A percentile compares a stretch with the other conserved stretches of the same genome.
Conservation (phyloP, 2,888 invertebrate genomes). For the Drosophila paranaensis region DNA sequence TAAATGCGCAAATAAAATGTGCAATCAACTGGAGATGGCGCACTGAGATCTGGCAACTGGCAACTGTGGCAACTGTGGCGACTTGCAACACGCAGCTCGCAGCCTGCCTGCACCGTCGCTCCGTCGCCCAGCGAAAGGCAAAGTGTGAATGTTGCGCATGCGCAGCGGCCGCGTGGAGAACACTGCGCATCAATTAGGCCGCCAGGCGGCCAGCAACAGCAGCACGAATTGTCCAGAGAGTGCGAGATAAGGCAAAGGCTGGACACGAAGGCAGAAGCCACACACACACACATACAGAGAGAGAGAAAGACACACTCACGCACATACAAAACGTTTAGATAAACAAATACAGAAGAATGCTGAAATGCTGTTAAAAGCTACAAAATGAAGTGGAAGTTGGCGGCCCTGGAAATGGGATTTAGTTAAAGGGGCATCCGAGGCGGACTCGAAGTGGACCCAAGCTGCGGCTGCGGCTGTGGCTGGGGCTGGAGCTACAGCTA, state of each 20-base stretch:
- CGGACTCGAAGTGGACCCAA: conserved; percentile 37
- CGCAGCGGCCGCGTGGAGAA: conserved; percentile 60
- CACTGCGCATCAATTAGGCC: conserved; percentile 81
- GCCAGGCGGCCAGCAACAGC: conserved; percentile 71
- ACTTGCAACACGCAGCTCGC: conserved; percentile 18
- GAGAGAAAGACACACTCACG: background rate
- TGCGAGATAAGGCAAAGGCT: conserved; percentile 65
- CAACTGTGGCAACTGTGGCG: conserved; percentile 16
- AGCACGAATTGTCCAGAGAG: conserved; percentile 71
- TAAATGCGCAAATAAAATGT: conserved; percentile 81
- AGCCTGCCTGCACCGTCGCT: background rate
- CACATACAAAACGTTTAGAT: conserved; percentile 80
- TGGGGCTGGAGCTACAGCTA: conserved; percentile 40
- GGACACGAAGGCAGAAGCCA: conserved; percentile 54
- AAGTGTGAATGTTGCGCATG: conserved; percentile 81
- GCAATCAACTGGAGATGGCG: conserved; percentile 75
- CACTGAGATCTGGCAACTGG: conserved; percentile 50
- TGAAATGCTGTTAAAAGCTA: conserved; percentile 79
- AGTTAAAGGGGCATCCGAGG: conserved; percentile 9
- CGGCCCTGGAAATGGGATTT: conserved; percentile 40
- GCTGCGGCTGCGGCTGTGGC: background rate
- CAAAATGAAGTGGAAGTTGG: conserved; percentile 79
- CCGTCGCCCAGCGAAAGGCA: conserved; percentile 37
- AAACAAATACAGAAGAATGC: conserved; percentile 81
- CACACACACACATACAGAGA: conserved; percentile 40